Evolutionary conservation across 2,797 vertebrate genomes (phyloP).

Genomic region (Hydrolagus colliei): DNA sequence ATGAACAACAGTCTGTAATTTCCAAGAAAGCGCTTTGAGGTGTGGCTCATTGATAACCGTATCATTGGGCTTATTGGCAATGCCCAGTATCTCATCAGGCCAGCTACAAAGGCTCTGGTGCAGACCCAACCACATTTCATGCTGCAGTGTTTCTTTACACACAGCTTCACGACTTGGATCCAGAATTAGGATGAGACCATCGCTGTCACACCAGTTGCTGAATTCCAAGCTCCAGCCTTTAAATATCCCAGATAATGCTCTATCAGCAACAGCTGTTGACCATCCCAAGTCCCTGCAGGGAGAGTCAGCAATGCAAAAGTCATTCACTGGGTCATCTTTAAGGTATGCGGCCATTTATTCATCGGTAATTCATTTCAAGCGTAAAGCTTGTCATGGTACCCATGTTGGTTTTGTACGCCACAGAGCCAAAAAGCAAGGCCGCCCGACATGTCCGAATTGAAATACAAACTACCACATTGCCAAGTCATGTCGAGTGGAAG

Average conservation of each 20-base stretch:
- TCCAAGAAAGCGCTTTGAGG: constrained; percentile 14
- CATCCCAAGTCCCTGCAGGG: background rate
- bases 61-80: background rate
- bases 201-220: constrained; percentile 6
- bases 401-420: background rate
- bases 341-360: constrained; percentile 13
- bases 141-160: too few species aligned
- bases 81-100: constrained; percentile 2
- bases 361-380: background rate
- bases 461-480: background rate
- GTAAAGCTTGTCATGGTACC: background rate
- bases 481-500: too few species aligned
- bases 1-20: background rate
- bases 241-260: constrained; percentile 20
- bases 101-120: background rate
- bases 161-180: background rate
- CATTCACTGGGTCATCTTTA: background rate
- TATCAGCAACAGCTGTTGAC: constrained; percentile 11
- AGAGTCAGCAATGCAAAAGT: background rate
- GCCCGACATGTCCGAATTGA: background rate
- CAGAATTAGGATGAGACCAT: background rate
- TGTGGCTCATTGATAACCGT: constrained; percentile 19
- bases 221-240: constrained; percentile 15
- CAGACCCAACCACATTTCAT: background rate
- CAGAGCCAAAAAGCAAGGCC: background rate